Conservation (phyloP, 1,140 invertebrate species). For the Riptortus pedestris region DNA sequence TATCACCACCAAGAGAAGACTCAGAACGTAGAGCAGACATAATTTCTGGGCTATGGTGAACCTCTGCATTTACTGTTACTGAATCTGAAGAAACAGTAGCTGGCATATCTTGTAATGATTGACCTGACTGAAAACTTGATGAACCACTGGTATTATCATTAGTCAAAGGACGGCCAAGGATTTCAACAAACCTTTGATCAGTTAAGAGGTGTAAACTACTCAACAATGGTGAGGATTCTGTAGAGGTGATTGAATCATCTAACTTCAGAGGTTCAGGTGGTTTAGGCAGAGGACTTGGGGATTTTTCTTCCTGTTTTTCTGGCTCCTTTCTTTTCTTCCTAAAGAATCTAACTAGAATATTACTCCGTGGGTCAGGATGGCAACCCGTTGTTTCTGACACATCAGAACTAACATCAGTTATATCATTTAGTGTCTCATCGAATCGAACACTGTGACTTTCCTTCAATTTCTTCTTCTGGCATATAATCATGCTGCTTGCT, state of each 20-base stretch:
- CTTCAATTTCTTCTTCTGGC: slow-evolving; percentile 1
- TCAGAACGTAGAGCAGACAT: slow-evolving; percentile 13
- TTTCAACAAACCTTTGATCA: slow-evolving; percentile 28
- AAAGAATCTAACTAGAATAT: slow-evolving; percentile 18
- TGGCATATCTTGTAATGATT: slow-evolving; percentile 15
- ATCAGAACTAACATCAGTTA: slow-evolving; percentile 2
- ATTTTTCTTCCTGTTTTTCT: neutral
- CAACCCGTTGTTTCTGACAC: neutral
- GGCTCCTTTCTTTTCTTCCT: slow-evolving; percentile 4
- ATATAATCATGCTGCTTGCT: slow-evolving; percentile 10
- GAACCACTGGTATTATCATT: slow-evolving; percentile 25
- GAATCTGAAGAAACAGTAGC: slow-evolving; percentile 29
- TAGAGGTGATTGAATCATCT: slow-evolving; percentile 22
- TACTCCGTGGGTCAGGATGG: neutral
- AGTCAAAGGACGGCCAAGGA: slow-evolving; percentile 23
- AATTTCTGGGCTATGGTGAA: slow-evolving; percentile 24
- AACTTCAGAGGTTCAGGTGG: slow-evolving; percentile 1
- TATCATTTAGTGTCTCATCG: slow-evolving; percentile 20
- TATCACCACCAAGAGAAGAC: slow-evolving; percentile 23
- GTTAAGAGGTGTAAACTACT: slow-evolving; percentile 31
- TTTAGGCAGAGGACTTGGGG: neutral
- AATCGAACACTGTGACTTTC: slow-evolving; percentile 26
- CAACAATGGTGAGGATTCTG: slow-evolving; percentile 28
- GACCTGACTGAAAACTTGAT: slow-evolving; percentile 28
- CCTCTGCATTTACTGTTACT: slow-evolving; percentile 29